Evolutionary conservation across 2,797 vertebrate genomes (phyloP).

Genomic region (Hydrocynus forskahlii): DNA sequence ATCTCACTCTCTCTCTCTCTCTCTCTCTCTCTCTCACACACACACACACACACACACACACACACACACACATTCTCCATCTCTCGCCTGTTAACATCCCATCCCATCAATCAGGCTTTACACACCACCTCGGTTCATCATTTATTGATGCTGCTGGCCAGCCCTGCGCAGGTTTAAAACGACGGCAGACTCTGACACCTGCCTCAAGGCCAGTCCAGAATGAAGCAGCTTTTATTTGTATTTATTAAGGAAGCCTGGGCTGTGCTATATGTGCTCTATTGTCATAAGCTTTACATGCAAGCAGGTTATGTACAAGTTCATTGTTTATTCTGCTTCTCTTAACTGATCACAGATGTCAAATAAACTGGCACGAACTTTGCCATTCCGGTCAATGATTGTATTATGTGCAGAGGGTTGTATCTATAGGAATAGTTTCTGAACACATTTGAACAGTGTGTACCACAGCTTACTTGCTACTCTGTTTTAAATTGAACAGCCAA

Average conservation of each 20-base stretch:
- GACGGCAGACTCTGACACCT: background rate
- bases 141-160: constrained; percentile 40
- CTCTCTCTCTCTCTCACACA: background rate
- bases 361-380: background rate
- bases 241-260: constrained; percentile 11
- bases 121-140: constrained; percentile 41
- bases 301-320: background rate
- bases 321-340: background rate
- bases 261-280: background rate
- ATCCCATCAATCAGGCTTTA: constrained; percentile 42
- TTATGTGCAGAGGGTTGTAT: background rate
- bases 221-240: constrained; percentile 15
- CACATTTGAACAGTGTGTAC: background rate
- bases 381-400: background rate
- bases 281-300: background rate
- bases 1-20: background rate
- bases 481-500: too few species aligned
- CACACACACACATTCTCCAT: background rate
- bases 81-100: constrained; percentile 26
- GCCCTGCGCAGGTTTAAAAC: constrained; percentile 30
- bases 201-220: constrained; percentile 12
- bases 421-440: background rate
- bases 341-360: background rate
- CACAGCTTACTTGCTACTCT: background rate
- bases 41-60: background rate